Conservation (phyloP, 1,140 invertebrate species). For the Mycetomoellerius zeteki region DNA sequence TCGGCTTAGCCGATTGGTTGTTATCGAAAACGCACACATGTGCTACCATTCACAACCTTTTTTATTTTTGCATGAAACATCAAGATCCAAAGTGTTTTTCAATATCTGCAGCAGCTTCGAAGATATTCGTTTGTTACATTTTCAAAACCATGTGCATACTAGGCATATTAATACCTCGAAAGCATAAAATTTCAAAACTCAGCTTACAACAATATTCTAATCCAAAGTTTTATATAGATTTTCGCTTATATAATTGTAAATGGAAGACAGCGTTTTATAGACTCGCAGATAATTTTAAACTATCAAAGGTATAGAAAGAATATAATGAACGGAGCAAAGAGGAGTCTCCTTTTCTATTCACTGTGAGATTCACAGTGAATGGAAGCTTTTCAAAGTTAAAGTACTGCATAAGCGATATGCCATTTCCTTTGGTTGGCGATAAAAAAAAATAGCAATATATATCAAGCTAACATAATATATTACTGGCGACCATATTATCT, state of each 20-base stretch:
- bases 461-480: conserved; percentile 45
- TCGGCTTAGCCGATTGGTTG: conserved; percentile 52
- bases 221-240: not conserved
- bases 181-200: not conserved
- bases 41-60: not conserved
- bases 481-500: conserved; percentile 12
- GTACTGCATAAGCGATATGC: not conserved
- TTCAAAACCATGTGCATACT: not conserved
- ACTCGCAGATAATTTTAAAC: not conserved
- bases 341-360: not conserved
- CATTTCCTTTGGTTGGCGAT: not conserved
- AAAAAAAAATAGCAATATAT: not conserved
- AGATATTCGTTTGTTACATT: conserved; percentile 15
- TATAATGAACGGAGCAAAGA: not conserved
- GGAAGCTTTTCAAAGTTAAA: not conserved
- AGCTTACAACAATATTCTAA: not conserved
- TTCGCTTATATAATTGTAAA: not conserved
- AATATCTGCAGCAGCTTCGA: conserved; percentile 19
- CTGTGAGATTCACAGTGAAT: not conserved
- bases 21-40: conserved; percentile 24
- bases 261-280: not conserved
- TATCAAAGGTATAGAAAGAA: conserved; percentile 2
- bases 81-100: conserved; percentile 30
- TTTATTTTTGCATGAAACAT: conserved; percentile 30
- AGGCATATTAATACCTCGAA: not conserved